phyloP scores from a whole-genome alignment of 2,888 invertebrate species.

The Brachypterus glaber region DNA sequence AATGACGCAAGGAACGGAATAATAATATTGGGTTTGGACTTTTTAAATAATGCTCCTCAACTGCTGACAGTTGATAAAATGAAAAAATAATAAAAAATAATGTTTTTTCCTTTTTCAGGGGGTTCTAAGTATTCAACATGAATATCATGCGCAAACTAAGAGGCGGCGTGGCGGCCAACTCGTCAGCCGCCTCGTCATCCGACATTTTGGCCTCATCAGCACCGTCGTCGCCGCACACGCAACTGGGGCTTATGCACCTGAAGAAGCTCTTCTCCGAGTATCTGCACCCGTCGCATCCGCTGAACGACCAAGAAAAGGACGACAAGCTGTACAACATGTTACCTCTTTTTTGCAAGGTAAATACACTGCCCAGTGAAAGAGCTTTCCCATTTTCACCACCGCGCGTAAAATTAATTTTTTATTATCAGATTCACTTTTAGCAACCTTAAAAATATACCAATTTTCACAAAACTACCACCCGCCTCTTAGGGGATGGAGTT shows the following conservation, averaged over 20 bases:
- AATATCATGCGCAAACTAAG: slow-evolving; percentile 90
- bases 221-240: slow-evolving; percentile 68
- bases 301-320: slow-evolving; percentile 75
- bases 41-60: too few species aligned
- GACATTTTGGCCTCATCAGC: slow-evolving; percentile 50
- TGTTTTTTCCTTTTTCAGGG: slow-evolving; percentile 17
- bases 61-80: too few species aligned
- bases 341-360: slow-evolving; percentile 94
- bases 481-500: too few species aligned
- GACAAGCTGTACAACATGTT: slow-evolving; percentile 95
- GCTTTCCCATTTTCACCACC: too few species aligned
- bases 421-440: too few species aligned
- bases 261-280: slow-evolving; percentile 94
- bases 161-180: slow-evolving; percentile 46
- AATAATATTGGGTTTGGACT: too few species aligned
- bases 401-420: too few species aligned
- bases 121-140: slow-evolving; percentile 45
- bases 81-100: too few species aligned
- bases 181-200: slow-evolving; percentile 45
- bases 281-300: slow-evolving; percentile 74
- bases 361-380: too few species aligned
- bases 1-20: too few species aligned
- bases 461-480: too few species aligned
- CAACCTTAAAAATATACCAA: too few species aligned
- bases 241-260: slow-evolving; percentile 90